phyloP scores from a whole-genome alignment of 2,888 invertebrate species.

The Drosophila emarginata region DNA sequence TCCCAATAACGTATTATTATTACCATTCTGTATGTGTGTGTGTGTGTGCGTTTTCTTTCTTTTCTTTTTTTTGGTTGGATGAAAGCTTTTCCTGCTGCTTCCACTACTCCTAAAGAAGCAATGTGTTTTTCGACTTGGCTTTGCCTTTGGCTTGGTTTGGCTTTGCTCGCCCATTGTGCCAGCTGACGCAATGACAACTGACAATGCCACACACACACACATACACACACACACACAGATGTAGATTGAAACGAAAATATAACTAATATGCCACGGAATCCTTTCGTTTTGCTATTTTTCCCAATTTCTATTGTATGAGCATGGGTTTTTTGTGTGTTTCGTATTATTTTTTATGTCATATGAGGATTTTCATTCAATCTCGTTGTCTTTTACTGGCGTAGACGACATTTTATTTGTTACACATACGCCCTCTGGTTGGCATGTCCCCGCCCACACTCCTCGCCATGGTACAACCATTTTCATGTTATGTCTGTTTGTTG shows the following conservation, averaged over 20 bases:
- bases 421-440: constrained; percentile 39
- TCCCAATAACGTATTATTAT: constrained; percentile 63
- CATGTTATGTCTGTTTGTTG: constrained; percentile 33
- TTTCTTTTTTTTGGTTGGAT: constrained; percentile 21
- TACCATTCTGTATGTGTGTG: constrained; percentile 31
- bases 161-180: constrained; percentile 22
- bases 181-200: constrained; percentile 45
- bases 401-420: constrained; percentile 68
- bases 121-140: constrained; percentile 19
- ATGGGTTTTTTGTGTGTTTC: constrained; percentile 39
- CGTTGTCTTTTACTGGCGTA: constrained; percentile 50
- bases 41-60: no score
- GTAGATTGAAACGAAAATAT: constrained; percentile 38
- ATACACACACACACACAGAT: background rate
- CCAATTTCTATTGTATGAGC: constrained; percentile 42
- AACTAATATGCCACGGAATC: constrained; percentile 62
- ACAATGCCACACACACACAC: constrained; percentile 32
- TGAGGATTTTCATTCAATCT: constrained; percentile 65
- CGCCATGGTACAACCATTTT: constrained; percentile 20
- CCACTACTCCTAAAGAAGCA: constrained; percentile 22
- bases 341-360: constrained; percentile 60
- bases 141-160: constrained; percentile 18
- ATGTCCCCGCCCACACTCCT: constrained; percentile 18
- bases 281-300: constrained; percentile 48
- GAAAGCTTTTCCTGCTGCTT: constrained; percentile 16